Base-by-base conservation (phyloP, 1,140 invertebrate species). In the Leptinotarsa lineolata region DNA sequence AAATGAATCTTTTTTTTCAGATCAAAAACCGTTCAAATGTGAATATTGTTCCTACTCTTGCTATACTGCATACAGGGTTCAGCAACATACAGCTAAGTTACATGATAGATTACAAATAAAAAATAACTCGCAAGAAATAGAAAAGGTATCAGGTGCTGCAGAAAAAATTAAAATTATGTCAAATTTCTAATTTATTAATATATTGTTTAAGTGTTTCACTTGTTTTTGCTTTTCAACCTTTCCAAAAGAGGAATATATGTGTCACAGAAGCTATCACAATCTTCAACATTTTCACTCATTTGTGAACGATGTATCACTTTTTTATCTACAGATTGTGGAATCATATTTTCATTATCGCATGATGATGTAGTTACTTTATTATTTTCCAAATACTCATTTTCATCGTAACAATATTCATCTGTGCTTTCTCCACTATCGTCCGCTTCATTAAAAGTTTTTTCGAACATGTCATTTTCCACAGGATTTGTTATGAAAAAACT, bases 361-460 rank as follows among this genome's bases (percentile, higher is more conserved):
- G 22, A 21, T 8, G 48, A 30, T 21, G 16, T 66, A 6, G 16
- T 11, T 21, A 16, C 24, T 22, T 72, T 69, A 24, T 72, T 59
- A 46, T 15, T 66, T 68, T 60, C 61, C 6, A 68, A 65, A 45
- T 24, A 65, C 54, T 20, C 22, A 63, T 64, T 18, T 67, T 74
- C 70, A 20, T 74, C 72, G 72, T 39, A 45, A 16, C 68, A 61
- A 45, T 70, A 66, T 30, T 72, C 68, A 39, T 70, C 60, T 11
- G 61, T 64, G 44, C 74, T 61, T 46, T 73, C 68, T 45, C 46
- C 67, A 54, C 65, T 75, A 11, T 65, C 45, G 70, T 69, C 72
- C 8, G 74, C 87, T n/a, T 85, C 85, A 75, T 86, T 78, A 65
- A 83, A 80, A 11, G 74, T 81, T 63, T 77, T 74, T 72, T 83